Conservation (phyloP, 2,797 vertebrate genomes). For the Euphonia xanthogaster region DNA sequence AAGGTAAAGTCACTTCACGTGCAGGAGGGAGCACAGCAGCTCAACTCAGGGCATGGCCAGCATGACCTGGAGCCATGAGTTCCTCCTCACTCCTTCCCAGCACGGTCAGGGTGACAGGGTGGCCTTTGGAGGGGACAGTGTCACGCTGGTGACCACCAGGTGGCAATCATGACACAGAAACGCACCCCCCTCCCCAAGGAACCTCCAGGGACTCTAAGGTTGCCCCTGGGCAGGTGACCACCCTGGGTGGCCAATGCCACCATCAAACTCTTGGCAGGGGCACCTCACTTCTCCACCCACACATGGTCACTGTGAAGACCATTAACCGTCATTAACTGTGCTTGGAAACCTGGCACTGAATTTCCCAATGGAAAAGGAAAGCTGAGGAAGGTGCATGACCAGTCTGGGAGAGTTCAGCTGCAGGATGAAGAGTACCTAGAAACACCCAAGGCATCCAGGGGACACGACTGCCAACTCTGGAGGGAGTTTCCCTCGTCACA, state of each 20-base stretch:
- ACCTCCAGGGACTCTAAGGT: not conserved
- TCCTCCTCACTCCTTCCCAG: not conserved
- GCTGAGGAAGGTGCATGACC: not conserved
- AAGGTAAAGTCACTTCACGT: not conserved
- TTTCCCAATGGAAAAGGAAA: not conserved
- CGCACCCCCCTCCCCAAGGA: constrained; percentile 53
- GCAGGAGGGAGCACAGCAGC: not conserved
- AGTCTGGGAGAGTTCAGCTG: not conserved
- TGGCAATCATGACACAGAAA: constrained; percentile 71
- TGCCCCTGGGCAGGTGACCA: not conserved
- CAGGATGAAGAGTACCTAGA: not conserved
- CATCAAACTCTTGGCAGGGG: not conserved
- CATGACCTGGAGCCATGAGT: not conserved
- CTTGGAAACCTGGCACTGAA: not conserved
- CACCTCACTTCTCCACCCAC: not conserved
- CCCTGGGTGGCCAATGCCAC: not conserved
- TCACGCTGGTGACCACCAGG: constrained; percentile 66
- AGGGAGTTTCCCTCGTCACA: not conserved
- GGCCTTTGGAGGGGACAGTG: constrained; percentile 23
- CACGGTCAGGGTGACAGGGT: not conserved
- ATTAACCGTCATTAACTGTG: not conserved
- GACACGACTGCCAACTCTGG: not conserved
- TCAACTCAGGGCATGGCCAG: not conserved
- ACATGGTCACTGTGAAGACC: not conserved
- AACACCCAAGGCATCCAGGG: not conserved